phyloP scores from a whole-genome alignment of 2,113 vertebrate species.

The Choloepus hoffmanni region DNA sequence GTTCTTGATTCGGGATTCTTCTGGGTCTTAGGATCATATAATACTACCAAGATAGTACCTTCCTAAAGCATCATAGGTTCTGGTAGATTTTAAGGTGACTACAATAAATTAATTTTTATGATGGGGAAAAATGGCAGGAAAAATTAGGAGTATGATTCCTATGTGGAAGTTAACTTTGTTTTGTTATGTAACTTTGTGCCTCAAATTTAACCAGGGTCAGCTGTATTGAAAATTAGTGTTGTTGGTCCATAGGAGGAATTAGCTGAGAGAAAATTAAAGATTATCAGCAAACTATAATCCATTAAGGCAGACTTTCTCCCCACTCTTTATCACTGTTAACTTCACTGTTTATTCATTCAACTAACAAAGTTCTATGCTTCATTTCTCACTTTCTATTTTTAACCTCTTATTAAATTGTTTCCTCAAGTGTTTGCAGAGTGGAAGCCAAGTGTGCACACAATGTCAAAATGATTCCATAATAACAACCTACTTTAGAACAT shows the following conservation, averaged over 20 bases:
- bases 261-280: conserved; percentile 7
- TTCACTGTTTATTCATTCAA: conserved; percentile 15
- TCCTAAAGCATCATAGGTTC: neutral
- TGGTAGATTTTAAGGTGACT: conserved; percentile 5
- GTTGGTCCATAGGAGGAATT: conserved; percentile 46
- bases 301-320: neutral
- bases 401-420: neutral
- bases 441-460: neutral
- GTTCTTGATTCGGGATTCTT: conserved; percentile 51
- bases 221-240: neutral
- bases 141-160: neutral
- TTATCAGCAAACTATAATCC: neutral
- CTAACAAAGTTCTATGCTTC: conserved; percentile 18
- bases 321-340: conserved; percentile 23
- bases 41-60: neutral
- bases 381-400: conserved; percentile 19
- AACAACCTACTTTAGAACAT: neutral
- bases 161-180: conserved; percentile 38
- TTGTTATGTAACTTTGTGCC: conserved; percentile 44
- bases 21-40: conserved; percentile 1
- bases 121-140: neutral
- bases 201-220: conserved; percentile 22
- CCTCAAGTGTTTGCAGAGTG: conserved; percentile 32
- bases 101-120: conserved; percentile 37
- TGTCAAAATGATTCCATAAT: neutral